Evolutionary conservation across 2,113 vertebrate species (phyloP).

Genomic region (Nothocercus julius): DNA sequence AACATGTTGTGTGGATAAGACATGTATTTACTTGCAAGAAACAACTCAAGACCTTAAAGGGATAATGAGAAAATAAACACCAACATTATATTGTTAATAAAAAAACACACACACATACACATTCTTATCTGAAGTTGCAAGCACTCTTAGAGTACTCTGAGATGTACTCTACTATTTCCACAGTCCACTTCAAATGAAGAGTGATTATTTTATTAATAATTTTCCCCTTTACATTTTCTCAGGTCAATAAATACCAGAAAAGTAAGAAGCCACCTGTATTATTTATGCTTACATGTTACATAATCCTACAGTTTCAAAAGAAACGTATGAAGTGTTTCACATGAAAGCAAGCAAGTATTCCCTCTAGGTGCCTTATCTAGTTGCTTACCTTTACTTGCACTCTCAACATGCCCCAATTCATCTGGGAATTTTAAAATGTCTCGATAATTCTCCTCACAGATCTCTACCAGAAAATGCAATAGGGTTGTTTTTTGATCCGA

Average conservation of each 20-base stretch:
- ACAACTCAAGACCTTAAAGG: background rate
- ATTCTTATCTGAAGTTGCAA: rapidly evolving
- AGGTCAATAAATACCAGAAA: background rate
- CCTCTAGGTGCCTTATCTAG: background rate
- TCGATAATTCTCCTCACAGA: constrained; percentile 86
- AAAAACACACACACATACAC: background rate
- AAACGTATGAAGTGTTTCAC: background rate
- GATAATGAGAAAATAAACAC: background rate
- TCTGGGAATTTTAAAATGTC: constrained; percentile 93
- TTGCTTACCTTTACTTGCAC: constrained; percentile 91
- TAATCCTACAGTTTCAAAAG: background rate
- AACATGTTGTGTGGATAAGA: rapidly evolving
- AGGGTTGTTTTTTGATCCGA: constrained; percentile 90
- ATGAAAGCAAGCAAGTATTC: background rate
- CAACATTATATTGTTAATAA: background rate
- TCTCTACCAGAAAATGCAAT: constrained; percentile 92
- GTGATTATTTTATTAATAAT: background rate
- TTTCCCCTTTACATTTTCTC: background rate
- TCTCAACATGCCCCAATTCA: constrained; percentile 91
- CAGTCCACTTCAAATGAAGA: background rate
- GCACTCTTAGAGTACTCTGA: background rate
- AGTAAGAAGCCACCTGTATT: background rate
- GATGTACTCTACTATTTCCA: background rate
- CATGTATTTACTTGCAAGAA: background rate
- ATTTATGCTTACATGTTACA: background rate